Evolutionary conservation across 2,797 vertebrate genomes (phyloP), one percentile per base, ranked within the genome.

Genomic region (Coracias cyanogaster): DNA sequence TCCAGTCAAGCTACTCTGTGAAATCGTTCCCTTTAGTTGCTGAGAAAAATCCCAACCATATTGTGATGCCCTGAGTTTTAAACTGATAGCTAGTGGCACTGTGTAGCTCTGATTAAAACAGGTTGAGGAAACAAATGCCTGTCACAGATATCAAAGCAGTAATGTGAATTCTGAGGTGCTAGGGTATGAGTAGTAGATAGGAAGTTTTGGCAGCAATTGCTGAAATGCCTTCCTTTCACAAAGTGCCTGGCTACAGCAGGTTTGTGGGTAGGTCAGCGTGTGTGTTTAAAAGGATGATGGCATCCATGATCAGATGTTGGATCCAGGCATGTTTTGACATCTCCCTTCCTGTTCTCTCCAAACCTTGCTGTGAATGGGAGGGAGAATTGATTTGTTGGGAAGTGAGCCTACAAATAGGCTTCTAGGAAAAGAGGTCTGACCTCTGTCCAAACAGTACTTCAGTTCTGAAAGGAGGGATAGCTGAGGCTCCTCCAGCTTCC

Each of bases 1-100:
- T 96, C 71, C 85, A 86, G 67, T 89, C 85, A 82, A 92, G 60
- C 60, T 92, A 26, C 55, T 82, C 46, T 91, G 54, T 3, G 12
- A 89, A 89, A 76, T 72, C 37, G 33, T 48, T 87, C n/a, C 73
- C 39, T 73, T 55, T 19, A 60, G 55, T 20, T 84, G 41, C 64
- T 85, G 60, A 89, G 60, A 93, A 94, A 82, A 85, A 87, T 80
- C 33, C 8, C 29, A 55, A 26, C 45, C 15, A 8, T 25, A 35
- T 45, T 81, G 71, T 43, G 33, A 28, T 92, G 80, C 33, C 55
- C 60, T 70, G 48, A 26, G 85, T 97, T 92, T 91, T 85, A 82
- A 87, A 70, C 71, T 58, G 60, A 4, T 82, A 64, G 33, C 71
- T 73, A 73, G 78, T 66, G 39, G 28, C 15, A 37, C 48, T 66